Evolutionary conservation across 2,888 invertebrate genomes (phyloP), one percentile per base, ranked within the genome.

Genomic region (Aphodius sticticus): DNA sequence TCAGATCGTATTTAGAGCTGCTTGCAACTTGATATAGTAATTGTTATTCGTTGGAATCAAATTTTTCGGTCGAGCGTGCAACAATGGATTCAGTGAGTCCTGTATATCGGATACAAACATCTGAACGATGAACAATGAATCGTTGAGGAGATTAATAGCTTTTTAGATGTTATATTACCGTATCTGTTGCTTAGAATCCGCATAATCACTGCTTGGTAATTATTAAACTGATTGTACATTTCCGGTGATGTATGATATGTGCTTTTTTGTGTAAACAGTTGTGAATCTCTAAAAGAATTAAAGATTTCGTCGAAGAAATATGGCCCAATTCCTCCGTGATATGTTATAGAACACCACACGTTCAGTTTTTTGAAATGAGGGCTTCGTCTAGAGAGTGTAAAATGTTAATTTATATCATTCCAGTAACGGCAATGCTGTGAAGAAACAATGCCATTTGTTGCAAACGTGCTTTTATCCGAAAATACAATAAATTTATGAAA

Each of bases 91-190:
- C 12, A 12, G 53, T 53, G 53, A 53, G 53, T 53, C 12, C 53
- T 53, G 7, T 53, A 53, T 53, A 53, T 53, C 53, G 2, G 53
- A 53, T 53, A 53, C 53, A 53, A 5, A 53, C 7, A 53, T 53
- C 53, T 53, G 53, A 53, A 53, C 53, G 53, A 53, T 53, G 53
- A 53, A 53, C 53, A 53, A 53, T 53, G 53, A 53, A 53, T 53
- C 53, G 4, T 53, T 53, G 53, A 53, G 12, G 53, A 53, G 53
- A 53, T 53, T 53, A 53, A 53, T 53, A 53, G 53, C 3, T 9
- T 53, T 53, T 53, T 3, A 53, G 53, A 53, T 53, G 53, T 53
- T 53, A 53, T 53, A 53, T 53, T 53, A 53, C 53, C 9, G 9
- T 53, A 53, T 53, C 53, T 53, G 12, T 53, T 12, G 53, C 1